Conservation (phyloP, 1,140 invertebrate species). For the Galleria mellonella region DNA sequence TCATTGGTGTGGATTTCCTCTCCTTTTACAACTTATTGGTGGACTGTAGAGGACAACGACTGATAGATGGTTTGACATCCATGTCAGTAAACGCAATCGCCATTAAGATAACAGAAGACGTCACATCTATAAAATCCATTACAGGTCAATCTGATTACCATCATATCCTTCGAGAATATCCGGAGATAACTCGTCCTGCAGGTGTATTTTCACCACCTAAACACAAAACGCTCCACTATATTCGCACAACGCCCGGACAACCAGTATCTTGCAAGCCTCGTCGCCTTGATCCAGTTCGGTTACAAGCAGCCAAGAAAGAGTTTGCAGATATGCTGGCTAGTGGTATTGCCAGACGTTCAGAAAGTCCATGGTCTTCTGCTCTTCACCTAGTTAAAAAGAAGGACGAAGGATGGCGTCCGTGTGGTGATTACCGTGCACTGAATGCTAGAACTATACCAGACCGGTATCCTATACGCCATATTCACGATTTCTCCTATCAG, state of each 20-base stretch:
- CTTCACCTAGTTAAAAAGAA: slow-evolving; percentile 54
- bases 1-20: slow-evolving; percentile 58
- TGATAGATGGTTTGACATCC: slow-evolving; percentile 21
- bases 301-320: slow-evolving; percentile 8
- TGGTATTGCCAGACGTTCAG: slow-evolving; percentile 31
- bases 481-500: slow-evolving; percentile 36
- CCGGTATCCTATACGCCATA: slow-evolving; percentile 48
- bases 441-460: slow-evolving; percentile 57
- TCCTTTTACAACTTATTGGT: slow-evolving; percentile 31
- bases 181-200: slow-evolving; percentile 19
- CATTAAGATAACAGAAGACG: too few species aligned
- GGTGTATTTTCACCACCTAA: slow-evolving; percentile 8
- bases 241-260: slow-evolving; percentile 27
- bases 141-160: slow-evolving; percentile 15
- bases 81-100: slow-evolving; percentile 7
- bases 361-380: slow-evolving; percentile 40
- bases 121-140: slow-evolving; percentile 17
- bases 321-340: slow-evolving; percentile 23
- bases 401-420: slow-evolving; percentile 41
- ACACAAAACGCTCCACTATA: slow-evolving; percentile 20
- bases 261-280: slow-evolving; percentile 47
- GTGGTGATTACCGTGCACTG: slow-evolving; percentile 65
- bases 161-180: slow-evolving; percentile 13
- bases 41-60: slow-evolving; percentile 25
- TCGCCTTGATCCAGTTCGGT: slow-evolving; percentile 37